Base-by-base conservation (phyloP, 2,113 vertebrate species). In the Orcinus orca region DNA sequence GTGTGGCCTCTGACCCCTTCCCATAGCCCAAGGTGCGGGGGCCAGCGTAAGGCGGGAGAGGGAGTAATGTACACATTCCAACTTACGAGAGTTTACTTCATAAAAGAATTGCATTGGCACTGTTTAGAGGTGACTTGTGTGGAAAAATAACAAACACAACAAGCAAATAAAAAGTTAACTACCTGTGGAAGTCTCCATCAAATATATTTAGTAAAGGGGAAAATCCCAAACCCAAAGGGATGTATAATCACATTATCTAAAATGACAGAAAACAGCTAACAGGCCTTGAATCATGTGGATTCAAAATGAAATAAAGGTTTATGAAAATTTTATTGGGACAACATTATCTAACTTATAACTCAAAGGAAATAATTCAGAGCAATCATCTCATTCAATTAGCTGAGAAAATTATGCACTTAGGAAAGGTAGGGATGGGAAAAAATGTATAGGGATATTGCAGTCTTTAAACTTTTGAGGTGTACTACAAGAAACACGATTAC, bases 1-100 rank as follows among this genome's bases (percentile, higher is more conserved):
- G 50, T 90, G 47, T 1, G 41, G 44, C 73, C 77, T 95, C 94
- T 98, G 88, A 95, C 79, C 95, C 20, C 13, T 80, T 83, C 41
- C 68, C 33, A 26, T 18, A 68, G 23, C 12, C 68, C 76, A 83
- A 26, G 6, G 21, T 8, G n/a, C 10, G 33, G 44, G 17, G 6
- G 3, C 23, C 2, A 14, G 25, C 0, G 2, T 58, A 15, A 15
- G 5, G n/a, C n/a, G 23, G 15, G 60, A 44, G 6, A 36, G 6
- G 0, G 41, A 90, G 82, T 77, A 44, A 96, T 23, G 65, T 92
- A 97, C 44, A 36, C 97, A 94, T 91, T 94, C 94, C 94, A 97
- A 92, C 97, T 96, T 83, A 36, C 60, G 93, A 95, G 76, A 36
- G 71, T 90, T 97, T 60, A 74, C 94, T 96, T 97, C 96, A 92